Evolutionary conservation across 2,797 vertebrate species (phyloP).

Genomic region (Protonibea diacanthus): DNA sequence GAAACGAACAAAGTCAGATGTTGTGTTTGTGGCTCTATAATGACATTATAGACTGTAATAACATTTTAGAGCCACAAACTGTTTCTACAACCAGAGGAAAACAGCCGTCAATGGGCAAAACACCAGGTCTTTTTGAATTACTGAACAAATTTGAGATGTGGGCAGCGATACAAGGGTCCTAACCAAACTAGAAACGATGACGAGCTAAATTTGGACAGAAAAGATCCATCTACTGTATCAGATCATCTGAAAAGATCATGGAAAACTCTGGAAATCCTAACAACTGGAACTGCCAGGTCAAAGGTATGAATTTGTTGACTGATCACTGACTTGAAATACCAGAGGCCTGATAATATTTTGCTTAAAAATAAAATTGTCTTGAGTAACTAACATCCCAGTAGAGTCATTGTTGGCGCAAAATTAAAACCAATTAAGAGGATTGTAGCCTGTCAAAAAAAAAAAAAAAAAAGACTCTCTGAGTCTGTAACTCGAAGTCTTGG

Average conservation of each 20-base stretch:
- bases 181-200: neutral
- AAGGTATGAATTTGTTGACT: constrained; percentile 5
- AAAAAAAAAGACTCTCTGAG: neutral
- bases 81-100: neutral
- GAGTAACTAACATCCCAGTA: constrained; percentile 32
- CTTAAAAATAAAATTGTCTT: constrained; percentile 28
- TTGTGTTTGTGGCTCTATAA: constrained; percentile 6
- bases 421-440: constrained; percentile 49
- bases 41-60: constrained; percentile 1
- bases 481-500: constrained; percentile 32
- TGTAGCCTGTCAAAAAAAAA: constrained; percentile 11
- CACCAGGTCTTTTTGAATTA: neutral
- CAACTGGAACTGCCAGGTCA: constrained; percentile 14
- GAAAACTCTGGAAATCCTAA: constrained; percentile 11
- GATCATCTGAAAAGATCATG: constrained; percentile 1
- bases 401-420: constrained; percentile 35
- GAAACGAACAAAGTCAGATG: neutral
- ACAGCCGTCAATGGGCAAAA: neutral
- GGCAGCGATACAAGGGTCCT: neutral
- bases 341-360: constrained; percentile 11
- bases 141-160: neutral
- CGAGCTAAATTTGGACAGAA: neutral
- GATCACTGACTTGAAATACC: constrained; percentile 9
- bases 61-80: neutral
- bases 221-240: neutral